Evolutionary conservation across 2,113 vertebrate species (phyloP).

Genomic region (Columbina picui): DNA sequence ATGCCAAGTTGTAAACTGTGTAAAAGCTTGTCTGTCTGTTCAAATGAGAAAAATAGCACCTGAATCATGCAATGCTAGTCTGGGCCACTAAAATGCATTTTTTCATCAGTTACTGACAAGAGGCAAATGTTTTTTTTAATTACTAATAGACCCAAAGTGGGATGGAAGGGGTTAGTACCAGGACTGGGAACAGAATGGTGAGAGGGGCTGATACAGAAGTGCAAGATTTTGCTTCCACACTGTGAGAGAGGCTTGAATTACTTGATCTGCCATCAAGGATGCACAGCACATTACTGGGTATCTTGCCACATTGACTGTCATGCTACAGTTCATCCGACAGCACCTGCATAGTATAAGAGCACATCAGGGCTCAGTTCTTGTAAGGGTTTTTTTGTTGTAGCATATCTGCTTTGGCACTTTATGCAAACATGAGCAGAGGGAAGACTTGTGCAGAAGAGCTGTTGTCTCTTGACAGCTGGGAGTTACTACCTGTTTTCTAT

Average conservation of each 20-base stretch:
- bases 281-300: fast-evolving
- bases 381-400: background rate
- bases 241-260: background rate
- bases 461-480: background rate
- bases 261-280: background rate
- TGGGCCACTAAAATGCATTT: background rate
- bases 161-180: background rate
- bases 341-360: background rate
- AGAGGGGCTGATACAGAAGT: background rate
- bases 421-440: background rate
- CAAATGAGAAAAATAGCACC: background rate
- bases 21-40: background rate
- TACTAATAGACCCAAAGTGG: background rate
- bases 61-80: background rate
- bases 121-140: background rate
- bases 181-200: background rate
- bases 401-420: background rate
- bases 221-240: background rate
- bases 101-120: background rate
- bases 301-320: background rate
- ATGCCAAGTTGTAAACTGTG: background rate
- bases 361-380: background rate
- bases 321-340: background rate
- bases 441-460: background rate
- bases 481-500: fast-evolving